A percentile compares a stretch with the other conserved stretches of the same genome.
Evolutionary conservation across 2,888 invertebrate species (phyloP).

Genomic region (Ctenicera cuprea): DNA sequence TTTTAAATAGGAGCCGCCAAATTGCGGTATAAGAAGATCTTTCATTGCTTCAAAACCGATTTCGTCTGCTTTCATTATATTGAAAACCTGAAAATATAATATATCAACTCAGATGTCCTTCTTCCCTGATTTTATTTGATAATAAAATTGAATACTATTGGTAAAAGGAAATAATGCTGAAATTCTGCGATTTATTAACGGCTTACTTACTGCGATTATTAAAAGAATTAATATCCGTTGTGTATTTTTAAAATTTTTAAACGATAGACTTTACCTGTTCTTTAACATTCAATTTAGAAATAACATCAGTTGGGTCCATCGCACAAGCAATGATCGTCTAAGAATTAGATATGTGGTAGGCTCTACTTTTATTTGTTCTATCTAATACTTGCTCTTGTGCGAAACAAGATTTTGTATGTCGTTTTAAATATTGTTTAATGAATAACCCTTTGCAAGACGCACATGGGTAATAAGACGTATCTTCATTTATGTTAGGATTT

Average conservation of each 20-base stretch:
- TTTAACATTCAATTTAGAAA: too few relatives aligned
- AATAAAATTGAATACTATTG: too few relatives aligned
- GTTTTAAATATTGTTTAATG: neutral
- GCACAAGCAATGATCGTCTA: neutral
- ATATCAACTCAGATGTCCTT: too few relatives aligned
- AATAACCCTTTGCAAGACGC: neutral
- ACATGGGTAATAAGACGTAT: neutral
- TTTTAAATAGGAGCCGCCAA: slow-evolving; percentile 58
- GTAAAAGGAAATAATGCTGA: neutral
- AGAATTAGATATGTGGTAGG: slow-evolving; percentile 31
- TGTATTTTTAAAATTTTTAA: neutral
- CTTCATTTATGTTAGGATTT: too few relatives aligned
- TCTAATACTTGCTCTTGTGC: too few relatives aligned
- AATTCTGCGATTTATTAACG: too few relatives aligned
- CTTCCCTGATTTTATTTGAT: too few relatives aligned
- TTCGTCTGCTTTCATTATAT: slow-evolving; percentile 54
- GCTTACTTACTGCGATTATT: too few relatives aligned
- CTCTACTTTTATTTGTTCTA: neutral
- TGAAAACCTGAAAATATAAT: slow-evolving; percentile 52
- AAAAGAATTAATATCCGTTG: neutral
- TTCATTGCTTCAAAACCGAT: slow-evolving; percentile 53
- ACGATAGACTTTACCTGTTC: too few relatives aligned
- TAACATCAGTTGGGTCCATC: neutral
- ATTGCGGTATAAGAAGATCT: slow-evolving; percentile 48
- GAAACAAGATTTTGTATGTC: neutral